Percentiles rank a stretch among this genome's conserved stretches.
Conservation (phyloP, 2,113 vertebrate genomes). For the Leucopsar rothschildi region DNA sequence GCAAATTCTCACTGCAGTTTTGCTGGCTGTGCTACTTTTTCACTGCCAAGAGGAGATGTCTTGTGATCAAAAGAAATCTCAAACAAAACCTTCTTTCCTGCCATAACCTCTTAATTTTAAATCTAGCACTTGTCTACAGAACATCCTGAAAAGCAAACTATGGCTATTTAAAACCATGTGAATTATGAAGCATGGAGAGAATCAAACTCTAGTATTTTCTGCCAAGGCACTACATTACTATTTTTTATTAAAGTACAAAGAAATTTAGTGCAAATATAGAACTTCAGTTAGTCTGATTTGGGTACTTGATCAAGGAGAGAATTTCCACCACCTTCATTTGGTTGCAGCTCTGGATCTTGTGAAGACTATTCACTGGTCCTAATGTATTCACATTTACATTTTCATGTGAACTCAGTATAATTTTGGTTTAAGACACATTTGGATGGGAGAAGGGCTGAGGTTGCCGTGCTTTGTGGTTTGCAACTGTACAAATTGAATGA, state of each 20-base stretch:
- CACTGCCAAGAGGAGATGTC: not conserved
- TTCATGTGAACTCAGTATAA: fast-evolving
- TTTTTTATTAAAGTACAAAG: not conserved
- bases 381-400: fast-evolving
- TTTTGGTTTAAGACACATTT: not conserved
- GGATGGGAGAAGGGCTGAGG: not conserved
- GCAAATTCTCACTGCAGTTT: not conserved
- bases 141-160: not conserved
- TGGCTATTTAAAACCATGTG: not conserved
- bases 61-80: not conserved
- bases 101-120: not conserved
- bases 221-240: not conserved
- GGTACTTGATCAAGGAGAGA: not conserved
- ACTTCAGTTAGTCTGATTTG: not conserved
- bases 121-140: not conserved
- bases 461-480: not conserved
- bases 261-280: not conserved
- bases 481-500: not conserved
- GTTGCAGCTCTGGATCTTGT: not conserved
- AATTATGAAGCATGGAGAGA: not conserved
- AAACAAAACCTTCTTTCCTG: not conserved
- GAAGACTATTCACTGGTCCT: not conserved
- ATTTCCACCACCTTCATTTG: not conserved
- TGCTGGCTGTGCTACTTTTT: not conserved
- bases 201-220: not conserved